A percentile compares a stretch with the other conserved stretches of the same genome.
Conservation (phyloP, 1,140 invertebrate genomes). For the Argopecten irradians region DNA sequence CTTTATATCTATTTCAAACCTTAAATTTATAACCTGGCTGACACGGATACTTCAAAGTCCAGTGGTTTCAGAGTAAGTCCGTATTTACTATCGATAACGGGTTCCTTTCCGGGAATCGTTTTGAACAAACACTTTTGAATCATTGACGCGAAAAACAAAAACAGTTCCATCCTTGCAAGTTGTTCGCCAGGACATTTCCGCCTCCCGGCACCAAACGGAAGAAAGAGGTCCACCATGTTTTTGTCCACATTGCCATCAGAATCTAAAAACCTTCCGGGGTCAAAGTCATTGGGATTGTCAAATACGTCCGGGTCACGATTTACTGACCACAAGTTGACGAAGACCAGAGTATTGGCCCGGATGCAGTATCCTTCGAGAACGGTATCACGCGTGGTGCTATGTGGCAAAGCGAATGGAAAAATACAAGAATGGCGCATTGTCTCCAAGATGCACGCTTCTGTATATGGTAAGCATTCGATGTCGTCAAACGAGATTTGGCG, state of each 20-base stretch:
- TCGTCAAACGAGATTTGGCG: slow-evolving; percentile 64
- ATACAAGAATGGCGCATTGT: slow-evolving; percentile 68
- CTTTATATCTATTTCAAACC: no score
- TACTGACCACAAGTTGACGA: slow-evolving; percentile 71
- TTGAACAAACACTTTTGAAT: slow-evolving; percentile 80
- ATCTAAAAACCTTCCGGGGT: slow-evolving; percentile 68
- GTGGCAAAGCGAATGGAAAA: slow-evolving; percentile 72
- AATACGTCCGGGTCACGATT: slow-evolving; percentile 66
- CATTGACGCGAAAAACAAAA: slow-evolving; percentile 84
- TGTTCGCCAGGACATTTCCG: slow-evolving; percentile 86
- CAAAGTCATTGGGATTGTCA: slow-evolving; percentile 63
- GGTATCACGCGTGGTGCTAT: slow-evolving; percentile 73
- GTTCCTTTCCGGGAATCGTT: slow-evolving; percentile 69
- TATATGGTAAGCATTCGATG: slow-evolving; percentile 59
- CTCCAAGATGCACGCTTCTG: slow-evolving; percentile 66
- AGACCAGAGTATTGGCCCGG: slow-evolving; percentile 65
- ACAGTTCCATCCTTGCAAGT: slow-evolving; percentile 85
- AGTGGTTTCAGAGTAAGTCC: slow-evolving; percentile 68
- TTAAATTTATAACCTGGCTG: slow-evolving; percentile 25
- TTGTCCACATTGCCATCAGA: slow-evolving; percentile 53
- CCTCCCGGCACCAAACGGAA: slow-evolving; percentile 67
- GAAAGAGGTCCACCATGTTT: slow-evolving; percentile 55
- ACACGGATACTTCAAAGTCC: slow-evolving; percentile 62
- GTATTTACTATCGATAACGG: slow-evolving; percentile 67
- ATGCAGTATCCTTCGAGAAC: slow-evolving; percentile 64